Percentiles rank a stretch among this genome's conserved stretches.
Conservation (phyloP, 2,113 vertebrate genomes). For the Serilophus lunatus region DNA sequence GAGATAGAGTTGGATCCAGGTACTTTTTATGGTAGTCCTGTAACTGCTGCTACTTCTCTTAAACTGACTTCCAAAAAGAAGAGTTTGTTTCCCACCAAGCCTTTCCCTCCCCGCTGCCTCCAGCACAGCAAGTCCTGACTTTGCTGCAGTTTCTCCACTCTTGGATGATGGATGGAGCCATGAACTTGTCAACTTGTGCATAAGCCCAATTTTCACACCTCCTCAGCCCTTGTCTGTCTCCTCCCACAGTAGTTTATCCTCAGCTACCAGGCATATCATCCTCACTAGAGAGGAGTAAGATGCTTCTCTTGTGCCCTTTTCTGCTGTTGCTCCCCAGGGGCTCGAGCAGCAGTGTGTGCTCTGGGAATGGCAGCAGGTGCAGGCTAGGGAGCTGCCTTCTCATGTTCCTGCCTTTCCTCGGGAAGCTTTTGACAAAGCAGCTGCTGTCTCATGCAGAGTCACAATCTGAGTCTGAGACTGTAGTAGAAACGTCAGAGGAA, state of each 20-base stretch:
- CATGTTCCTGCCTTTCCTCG: background rate
- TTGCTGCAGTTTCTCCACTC: background rate
- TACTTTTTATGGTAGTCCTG: background rate
- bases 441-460: background rate
- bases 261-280: background rate
- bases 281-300: background rate
- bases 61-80: background rate
- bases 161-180: background rate
- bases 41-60: background rate
- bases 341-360: background rate
- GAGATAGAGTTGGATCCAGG: background rate
- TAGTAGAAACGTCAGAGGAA: background rate
- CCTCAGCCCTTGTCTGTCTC: background rate
- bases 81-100: background rate
- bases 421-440: conserved; percentile 1
- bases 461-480: background rate
- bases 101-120: background rate
- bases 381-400: background rate
- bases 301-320: background rate
- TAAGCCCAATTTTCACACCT: background rate
- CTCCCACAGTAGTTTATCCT: background rate
- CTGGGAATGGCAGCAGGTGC: background rate
- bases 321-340: background rate
- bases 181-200: background rate
- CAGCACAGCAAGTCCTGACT: background rate